These are phyloP conservation scores for Trissolcus japonicus DNA, from an alignment of 2,888 invertebrate species.

Conservation along the genomic window DNA sequence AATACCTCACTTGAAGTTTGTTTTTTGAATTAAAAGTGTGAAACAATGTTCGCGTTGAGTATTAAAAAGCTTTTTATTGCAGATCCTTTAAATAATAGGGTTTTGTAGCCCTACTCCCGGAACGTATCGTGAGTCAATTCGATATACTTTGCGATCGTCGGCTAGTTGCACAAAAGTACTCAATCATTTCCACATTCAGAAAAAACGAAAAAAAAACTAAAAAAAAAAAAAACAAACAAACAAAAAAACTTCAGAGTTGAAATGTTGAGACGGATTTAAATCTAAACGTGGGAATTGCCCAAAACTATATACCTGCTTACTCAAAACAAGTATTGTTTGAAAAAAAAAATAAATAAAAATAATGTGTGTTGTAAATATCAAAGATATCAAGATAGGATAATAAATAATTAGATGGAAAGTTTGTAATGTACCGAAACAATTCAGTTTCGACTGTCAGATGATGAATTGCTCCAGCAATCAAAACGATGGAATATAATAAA, in stretches of 20 bases:
- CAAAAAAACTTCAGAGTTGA: slow-evolving; percentile 4
- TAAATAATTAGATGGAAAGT: no score
- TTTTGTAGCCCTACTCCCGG: slow-evolving; percentile 72
- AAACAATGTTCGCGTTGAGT: background rate
- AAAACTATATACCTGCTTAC: no score
- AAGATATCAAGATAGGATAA: no score
- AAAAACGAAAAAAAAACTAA: no score
- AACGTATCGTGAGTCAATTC: slow-evolving; percentile 76
- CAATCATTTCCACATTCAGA: no score
- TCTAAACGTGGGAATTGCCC: background rate
- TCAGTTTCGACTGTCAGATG: no score
- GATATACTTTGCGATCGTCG: slow-evolving; percentile 62
- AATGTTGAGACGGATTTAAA: slow-evolving; percentile 7
- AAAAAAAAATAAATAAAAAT: no score
- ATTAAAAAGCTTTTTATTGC: slow-evolving; percentile 63
- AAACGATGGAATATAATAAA: no score
- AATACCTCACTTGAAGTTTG: background rate
- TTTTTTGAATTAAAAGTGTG: background rate
- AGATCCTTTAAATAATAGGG: slow-evolving; percentile 66
- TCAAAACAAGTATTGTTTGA: no score
- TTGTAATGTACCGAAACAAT: no score
- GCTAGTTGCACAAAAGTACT: slow-evolving; percentile 10
- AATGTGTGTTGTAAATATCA: no score
- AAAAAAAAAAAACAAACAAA: background rate
- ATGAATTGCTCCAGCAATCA: no score